These are phyloP conservation scores for Bubo bubo DNA, from an alignment of 2,113 vertebrate species.

Conservation along the genomic window DNA sequence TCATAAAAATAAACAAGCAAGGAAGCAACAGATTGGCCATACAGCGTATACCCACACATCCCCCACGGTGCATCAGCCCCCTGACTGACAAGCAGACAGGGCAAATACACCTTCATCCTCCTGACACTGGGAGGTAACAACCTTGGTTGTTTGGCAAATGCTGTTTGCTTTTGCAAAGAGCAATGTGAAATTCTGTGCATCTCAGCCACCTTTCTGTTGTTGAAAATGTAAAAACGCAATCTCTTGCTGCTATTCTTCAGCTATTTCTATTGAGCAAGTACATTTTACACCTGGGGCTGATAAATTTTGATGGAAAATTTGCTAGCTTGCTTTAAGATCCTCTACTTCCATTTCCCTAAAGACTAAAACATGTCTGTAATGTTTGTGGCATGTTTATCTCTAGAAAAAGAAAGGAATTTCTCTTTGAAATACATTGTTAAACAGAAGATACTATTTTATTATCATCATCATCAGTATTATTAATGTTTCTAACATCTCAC, in stretches of 20 bases:
- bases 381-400: not conserved
- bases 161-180: not conserved
- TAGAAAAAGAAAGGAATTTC: not conserved
- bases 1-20: not conserved
- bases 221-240: not conserved
- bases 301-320: not conserved
- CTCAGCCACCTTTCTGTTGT: not conserved
- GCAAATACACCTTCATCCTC: not conserved
- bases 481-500: not conserved
- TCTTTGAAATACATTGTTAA: not conserved
- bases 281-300: not conserved
- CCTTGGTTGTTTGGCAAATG: rapidly evolving
- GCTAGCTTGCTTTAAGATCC: not conserved
- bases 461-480: not conserved
- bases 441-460: not conserved
- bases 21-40: not conserved
- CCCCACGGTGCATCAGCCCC: not conserved
- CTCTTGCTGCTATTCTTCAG: not conserved
- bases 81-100: not conserved
- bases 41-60: not conserved
- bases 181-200: not conserved
- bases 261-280: not conserved
- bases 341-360: not conserved
- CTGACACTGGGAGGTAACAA: not conserved
- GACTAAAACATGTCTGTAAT: not conserved